Evolutionary conservation across 2,888 invertebrate species (phyloP), one percentile per base, ranked within the genome.

Genomic region (Tenthredo scrophulariae): DNA sequence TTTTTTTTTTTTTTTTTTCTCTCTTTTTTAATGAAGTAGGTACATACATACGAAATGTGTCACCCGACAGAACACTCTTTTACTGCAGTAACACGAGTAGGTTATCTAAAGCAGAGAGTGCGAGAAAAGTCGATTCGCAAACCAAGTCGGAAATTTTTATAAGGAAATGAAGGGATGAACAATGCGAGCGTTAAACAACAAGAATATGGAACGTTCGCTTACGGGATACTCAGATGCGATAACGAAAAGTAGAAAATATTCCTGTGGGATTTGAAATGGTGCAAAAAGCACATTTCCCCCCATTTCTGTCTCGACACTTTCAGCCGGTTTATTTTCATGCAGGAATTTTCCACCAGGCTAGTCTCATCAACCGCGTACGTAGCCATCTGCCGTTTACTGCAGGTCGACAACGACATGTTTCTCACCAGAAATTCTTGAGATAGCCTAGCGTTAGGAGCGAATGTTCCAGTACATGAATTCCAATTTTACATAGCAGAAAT

Each of bases 401-500:
- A 46, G 43, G 67, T 67, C 67, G 6, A 46, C 70, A 22, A 70
- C 67, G 83, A 83, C 83, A 62, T 80, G 62, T 80, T 62, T 80
- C 80, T 33, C 13, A 70, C 83, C 15, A 46, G 43, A 83, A 33
- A 83, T 83, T 83, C 83, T 67, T 70, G 83, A 82, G 83, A 83
- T 83, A 83, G 26, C 67, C 43, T 18, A 43, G 22, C 72, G 70
- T 67, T 67, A 43, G 46, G 29, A 70, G 83, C 29, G 50, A 70
- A 83, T 83, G 46, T 67, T 83, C 22, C 46, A 46, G 67, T 83
- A 40, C 22, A 80, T 70, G 67, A 83, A 83, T 83, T 83, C 83
- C 83, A 83, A 83, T 83, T 67, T 83, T 46, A 83, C 83, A 83
- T 83, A 46, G 67, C 83, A 33, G 29, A 50, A 83, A 83, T 70